A percentile compares a stretch with the other conserved stretches of the same genome.
Evolutionary conservation across 2,113 vertebrate species (phyloP).

Genomic region (Pholis gunnellus): DNA sequence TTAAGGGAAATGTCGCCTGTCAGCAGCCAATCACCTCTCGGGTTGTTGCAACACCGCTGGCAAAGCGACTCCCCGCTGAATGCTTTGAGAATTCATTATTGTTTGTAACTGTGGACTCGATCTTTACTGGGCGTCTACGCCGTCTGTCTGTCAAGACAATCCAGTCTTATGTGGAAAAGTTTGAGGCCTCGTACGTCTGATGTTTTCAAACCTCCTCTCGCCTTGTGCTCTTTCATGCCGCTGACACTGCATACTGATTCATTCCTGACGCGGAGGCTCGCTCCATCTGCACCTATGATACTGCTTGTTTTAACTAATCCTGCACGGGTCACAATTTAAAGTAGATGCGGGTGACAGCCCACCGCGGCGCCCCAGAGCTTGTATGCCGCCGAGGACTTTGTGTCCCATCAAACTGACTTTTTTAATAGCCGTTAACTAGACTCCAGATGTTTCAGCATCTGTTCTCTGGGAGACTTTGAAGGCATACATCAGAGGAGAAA

Average conservation of each 20-base stretch:
- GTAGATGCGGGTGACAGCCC: slow-evolving; percentile 71
- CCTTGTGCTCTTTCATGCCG: slow-evolving; percentile 44
- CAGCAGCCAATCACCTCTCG: slow-evolving; percentile 68
- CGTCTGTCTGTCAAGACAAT: slow-evolving; percentile 64
- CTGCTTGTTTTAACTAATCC: slow-evolving; percentile 56
- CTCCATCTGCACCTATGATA: slow-evolving; percentile 26
- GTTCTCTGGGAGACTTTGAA: slow-evolving; percentile 80
- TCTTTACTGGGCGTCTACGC: slow-evolving; percentile 56
- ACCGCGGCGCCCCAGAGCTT: slow-evolving; percentile 58
- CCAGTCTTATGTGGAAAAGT: slow-evolving; percentile 45
- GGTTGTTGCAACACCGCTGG: slow-evolving; percentile 71
- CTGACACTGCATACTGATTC: slow-evolving; percentile 40
- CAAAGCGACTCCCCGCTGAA: slow-evolving; percentile 47
- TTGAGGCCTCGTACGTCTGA: slow-evolving; percentile 16
- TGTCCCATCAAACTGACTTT: slow-evolving; percentile 78
- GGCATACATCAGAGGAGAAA: slow-evolving; percentile 79
- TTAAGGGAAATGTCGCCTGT: slow-evolving; percentile 73
- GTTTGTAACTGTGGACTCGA: slow-evolving; percentile 66
- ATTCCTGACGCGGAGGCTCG: slow-evolving; percentile 14
- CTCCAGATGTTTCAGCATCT: slow-evolving; percentile 83
- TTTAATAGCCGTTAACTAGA: slow-evolving; percentile 80
- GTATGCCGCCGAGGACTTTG: slow-evolving; percentile 70
- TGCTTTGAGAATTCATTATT: slow-evolving; percentile 67
- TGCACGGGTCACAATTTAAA: slow-evolving; percentile 59
- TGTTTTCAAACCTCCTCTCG: slow-evolving; percentile 32